Conservation (phyloP, 2,888 invertebrate species). For the Pyrrhosoma nymphula region DNA sequence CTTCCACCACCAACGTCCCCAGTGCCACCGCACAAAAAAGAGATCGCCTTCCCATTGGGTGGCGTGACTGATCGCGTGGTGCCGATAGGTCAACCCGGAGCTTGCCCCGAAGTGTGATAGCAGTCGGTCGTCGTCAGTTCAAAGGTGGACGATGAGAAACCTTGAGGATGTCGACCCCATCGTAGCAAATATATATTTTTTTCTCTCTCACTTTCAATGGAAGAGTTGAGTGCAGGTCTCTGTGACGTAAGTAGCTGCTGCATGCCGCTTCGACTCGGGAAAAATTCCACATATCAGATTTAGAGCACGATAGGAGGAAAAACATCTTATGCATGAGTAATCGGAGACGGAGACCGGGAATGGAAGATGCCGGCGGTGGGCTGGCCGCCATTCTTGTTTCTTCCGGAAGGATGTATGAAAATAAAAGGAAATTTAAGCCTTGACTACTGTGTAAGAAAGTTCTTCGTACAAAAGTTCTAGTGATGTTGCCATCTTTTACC, state of each 20-base stretch:
- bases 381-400: too few species aligned
- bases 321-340: not conserved
- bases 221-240: not conserved
- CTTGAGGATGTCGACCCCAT: conserved; percentile 31
- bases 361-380: too few species aligned
- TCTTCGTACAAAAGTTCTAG: too few species aligned
- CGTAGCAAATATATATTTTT: not conserved
- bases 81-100: not conserved
- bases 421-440: too few species aligned
- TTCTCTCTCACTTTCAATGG: not conserved
- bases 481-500: too few species aligned
- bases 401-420: too few species aligned
- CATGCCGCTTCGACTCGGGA: not conserved
- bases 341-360: not conserved
- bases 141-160: not conserved
- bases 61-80: conserved; percentile 25
- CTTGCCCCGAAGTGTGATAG: not conserved
- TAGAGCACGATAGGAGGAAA: not conserved
- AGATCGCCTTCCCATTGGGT: not conserved
- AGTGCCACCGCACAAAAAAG: too few species aligned
- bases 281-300: not conserved
- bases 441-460: too few species aligned
- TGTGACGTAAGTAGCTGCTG: not conserved
- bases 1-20: too few species aligned
- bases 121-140: not conserved